These are phyloP conservation scores for Conomelus anceps DNA, from an alignment of 2,888 invertebrate genomes.

Conservation along the genomic window DNA sequence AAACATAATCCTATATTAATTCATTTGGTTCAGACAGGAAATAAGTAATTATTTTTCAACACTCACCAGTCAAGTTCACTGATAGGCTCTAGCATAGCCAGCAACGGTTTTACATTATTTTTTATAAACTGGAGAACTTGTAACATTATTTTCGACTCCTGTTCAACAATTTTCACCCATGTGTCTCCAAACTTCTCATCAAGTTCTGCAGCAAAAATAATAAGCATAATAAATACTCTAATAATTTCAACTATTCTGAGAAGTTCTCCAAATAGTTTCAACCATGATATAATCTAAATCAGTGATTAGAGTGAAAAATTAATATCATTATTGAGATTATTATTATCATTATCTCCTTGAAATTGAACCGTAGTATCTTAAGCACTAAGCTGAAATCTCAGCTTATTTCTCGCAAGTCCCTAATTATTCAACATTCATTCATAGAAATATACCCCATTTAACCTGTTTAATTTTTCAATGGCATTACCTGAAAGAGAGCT, in stretches of 20 bases:
- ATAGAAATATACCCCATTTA: no score
- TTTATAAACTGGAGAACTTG: conserved; percentile 56
- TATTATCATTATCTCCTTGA: no score
- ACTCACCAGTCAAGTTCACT: conserved; percentile 53
- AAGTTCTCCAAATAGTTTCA: not conserved
- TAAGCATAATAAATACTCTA: not conserved
- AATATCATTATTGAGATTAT: not conserved
- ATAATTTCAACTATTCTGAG: no score
- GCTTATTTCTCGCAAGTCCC: no score
- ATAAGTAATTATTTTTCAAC: no score
- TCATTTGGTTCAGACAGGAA: no score
- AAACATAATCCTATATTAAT: no score
- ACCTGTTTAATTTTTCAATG: no score
- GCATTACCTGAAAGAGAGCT: no score
- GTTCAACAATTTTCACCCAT: conserved; percentile 68
- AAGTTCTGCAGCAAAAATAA: conserved; percentile 50
- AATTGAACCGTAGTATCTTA: no score
- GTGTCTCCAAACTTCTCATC: conserved; percentile 73
- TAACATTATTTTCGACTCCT: conserved; percentile 71
- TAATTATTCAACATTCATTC: no score
- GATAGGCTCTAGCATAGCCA: conserved; percentile 40
- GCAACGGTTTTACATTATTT: conserved; percentile 42
- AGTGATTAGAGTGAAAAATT: not conserved
- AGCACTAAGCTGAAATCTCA: no score
- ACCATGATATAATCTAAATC: not conserved